These are phyloP conservation scores for Diacarnus erythraeanus DNA, from an alignment of 37 sponge, comb jelly and placozoan species.

Conservation along the genomic window DNA sequence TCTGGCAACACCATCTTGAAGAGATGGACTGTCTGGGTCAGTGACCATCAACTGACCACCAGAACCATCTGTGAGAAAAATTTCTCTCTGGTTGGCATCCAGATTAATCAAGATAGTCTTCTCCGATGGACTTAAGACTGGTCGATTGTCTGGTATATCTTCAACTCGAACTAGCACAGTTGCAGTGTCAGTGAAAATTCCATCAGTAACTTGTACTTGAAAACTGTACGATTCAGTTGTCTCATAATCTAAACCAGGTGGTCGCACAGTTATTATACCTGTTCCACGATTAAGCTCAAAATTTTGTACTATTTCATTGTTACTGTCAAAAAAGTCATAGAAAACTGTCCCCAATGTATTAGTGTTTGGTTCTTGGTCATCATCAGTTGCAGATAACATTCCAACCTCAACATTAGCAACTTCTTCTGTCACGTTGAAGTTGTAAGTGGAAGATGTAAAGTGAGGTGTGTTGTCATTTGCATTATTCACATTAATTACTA, in stretches of 20 bases:
- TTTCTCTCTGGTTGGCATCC: conserved; percentile 23
- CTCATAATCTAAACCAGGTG: conserved; percentile 30
- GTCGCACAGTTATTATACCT: conserved; percentile 31
- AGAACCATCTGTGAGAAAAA: conserved; percentile 19
- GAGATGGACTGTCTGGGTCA: conserved; percentile 28
- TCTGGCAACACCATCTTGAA: neutral
- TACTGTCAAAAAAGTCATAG: conserved; percentile 21
- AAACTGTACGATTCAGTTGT: neutral
- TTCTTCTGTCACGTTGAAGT: conserved; percentile 37
- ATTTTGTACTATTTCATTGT: neutral
- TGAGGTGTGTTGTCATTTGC: conserved; percentile 55
- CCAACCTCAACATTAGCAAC: conserved; percentile 23
- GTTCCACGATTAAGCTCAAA: conserved; percentile 32
- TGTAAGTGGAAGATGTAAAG: conserved; percentile 33
- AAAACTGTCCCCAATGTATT: conserved; percentile 1
- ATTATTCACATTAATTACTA: conserved; percentile 35
- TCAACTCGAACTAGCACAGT: conserved; percentile 34
- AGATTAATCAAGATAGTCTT: conserved; percentile 26
- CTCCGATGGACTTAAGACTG: conserved; percentile 34
- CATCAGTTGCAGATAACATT: conserved; percentile 26
- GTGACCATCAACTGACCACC: conserved; percentile 20
- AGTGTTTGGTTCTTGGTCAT: conserved; percentile 12
- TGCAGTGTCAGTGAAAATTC: conserved; percentile 9
- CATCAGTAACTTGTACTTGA: conserved; percentile 23
- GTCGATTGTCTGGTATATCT: conserved; percentile 63